Evolutionary conservation across 2,888 invertebrate genomes (phyloP).

Genomic region (Furcula furcula): DNA sequence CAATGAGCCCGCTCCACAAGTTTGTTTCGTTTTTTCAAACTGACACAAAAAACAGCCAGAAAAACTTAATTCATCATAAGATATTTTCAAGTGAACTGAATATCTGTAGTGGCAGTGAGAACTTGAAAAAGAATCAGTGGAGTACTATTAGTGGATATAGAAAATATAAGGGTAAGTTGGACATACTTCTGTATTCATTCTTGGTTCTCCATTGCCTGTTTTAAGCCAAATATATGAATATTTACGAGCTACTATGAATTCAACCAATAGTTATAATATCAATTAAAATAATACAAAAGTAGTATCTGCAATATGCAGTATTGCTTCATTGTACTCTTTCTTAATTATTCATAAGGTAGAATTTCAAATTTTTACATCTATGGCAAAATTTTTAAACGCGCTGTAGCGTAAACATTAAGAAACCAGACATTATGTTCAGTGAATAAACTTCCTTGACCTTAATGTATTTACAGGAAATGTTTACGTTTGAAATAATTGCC

Average conservation of each 20-base stretch:
- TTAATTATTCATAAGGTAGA: too few relatives aligned
- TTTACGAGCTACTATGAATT: too few relatives aligned
- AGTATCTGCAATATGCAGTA: too few relatives aligned
- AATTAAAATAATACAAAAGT: too few relatives aligned
- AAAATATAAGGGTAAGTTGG: conserved; percentile 62
- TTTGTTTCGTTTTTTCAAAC: conserved; percentile 83
- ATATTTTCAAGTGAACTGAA: conserved; percentile 82
- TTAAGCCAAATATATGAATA: too few relatives aligned
- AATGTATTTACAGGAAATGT: conserved; percentile 1
- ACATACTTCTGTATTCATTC: not conserved
- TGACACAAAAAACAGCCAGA: conserved; percentile 74
- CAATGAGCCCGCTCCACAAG: conserved; percentile 83
- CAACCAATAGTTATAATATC: too few relatives aligned
- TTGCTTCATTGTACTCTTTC: too few relatives aligned
- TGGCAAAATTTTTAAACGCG: not conserved
- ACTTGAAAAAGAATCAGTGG: conserved; percentile 78
- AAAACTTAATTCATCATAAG: conserved; percentile 69
- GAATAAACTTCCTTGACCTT: conserved; percentile 2
- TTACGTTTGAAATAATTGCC: not conserved
- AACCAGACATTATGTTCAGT: not conserved
- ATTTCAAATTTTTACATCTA: too few relatives aligned
- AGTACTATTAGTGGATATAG: conserved; percentile 74
- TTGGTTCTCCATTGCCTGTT: too few relatives aligned
- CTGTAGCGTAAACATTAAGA: not conserved
- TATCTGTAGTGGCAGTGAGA: conserved; percentile 61